These are phyloP conservation scores for Tenthredo scrophulariae DNA, from an alignment of 2,888 invertebrate species.

Conservation along the genomic window DNA sequence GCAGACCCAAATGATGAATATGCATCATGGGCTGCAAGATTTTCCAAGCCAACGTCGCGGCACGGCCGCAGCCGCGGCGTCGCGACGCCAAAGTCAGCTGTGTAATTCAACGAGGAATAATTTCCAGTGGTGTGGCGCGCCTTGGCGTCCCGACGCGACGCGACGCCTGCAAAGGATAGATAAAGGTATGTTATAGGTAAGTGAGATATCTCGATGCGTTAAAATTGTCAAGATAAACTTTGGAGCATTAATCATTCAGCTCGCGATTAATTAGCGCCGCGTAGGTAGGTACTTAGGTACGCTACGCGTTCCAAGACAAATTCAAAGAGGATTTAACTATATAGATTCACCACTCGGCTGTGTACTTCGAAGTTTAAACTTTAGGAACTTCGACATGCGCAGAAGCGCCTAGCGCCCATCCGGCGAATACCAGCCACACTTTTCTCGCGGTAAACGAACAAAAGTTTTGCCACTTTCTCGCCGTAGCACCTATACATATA, in stretches of 20 bases:
- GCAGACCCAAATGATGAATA: conserved; percentile 11
- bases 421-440: conserved; percentile 13
- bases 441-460: conserved; percentile 30
- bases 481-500: not conserved
- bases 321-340: conserved; percentile 18
- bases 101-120: conserved; percentile 35
- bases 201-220: conserved; percentile 22
- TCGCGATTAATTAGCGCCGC: conserved; percentile 38
- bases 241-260: conserved; percentile 31
- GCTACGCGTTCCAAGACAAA: conserved; percentile 13
- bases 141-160: not conserved
- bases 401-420: conserved; percentile 6
- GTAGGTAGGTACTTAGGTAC: not conserved
- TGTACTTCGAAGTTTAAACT: conserved; percentile 21
- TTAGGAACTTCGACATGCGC: not conserved
- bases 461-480: conserved; percentile 36
- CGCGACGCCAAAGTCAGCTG: conserved; percentile 16
- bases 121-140: not conserved
- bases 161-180: conserved; percentile 25
- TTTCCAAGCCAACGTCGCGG: conserved; percentile 3
- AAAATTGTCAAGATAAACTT: conserved; percentile 36
- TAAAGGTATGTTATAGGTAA: conserved; percentile 12
- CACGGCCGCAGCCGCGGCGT: not conserved
- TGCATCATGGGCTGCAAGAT: conserved; percentile 34
- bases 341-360: conserved; percentile 9